A percentile compares a stretch with the other conserved stretches of the same genome.
phyloP scores from a whole-genome alignment of 1,140 invertebrate species.

The Drosophila kurseongensis region DNA sequence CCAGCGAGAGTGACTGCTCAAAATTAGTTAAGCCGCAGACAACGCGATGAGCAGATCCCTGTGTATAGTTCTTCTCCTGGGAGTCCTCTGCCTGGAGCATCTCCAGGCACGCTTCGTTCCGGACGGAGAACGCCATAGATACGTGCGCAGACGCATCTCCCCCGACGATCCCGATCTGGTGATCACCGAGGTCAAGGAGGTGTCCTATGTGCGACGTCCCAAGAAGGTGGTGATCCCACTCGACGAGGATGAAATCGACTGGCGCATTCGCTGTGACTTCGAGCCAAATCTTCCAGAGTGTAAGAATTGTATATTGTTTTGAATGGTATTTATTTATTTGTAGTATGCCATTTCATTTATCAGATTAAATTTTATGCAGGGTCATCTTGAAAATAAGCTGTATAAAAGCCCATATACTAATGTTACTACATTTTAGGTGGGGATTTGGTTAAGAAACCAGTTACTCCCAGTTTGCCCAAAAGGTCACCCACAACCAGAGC shows the following conservation, averaged over 20 bases:
- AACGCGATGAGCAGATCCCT: slow-evolving; percentile 41
- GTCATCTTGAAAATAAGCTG: no score
- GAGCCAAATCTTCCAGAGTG: slow-evolving; percentile 16
- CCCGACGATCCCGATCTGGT: slow-evolving; percentile 25
- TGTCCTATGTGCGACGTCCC: slow-evolving; percentile 41
- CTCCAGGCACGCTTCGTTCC: slow-evolving; percentile 26
- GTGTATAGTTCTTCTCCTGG: slow-evolving; percentile 9
- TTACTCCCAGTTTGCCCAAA: neutral
- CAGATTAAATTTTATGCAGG: no score
- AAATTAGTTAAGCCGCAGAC: slow-evolving; percentile 18
- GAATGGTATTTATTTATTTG: no score
- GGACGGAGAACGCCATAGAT: slow-evolving; percentile 21
- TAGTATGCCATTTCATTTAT: no score
- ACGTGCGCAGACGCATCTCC: slow-evolving; percentile 13
- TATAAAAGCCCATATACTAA: no score
- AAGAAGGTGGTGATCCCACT: slow-evolving; percentile 25
- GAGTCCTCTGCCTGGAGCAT: slow-evolving; percentile 3
- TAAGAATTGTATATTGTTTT: neutral
- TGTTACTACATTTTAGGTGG: neutral
- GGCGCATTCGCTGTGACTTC: slow-evolving; percentile 34
- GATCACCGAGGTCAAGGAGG: slow-evolving; percentile 50
- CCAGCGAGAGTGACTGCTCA: neutral
- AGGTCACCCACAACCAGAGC: neutral
- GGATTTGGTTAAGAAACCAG: neutral
- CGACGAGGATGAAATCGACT: slow-evolving; percentile 25